These are phyloP conservation scores for Antechinus stuartii DNA, from an alignment of 2,113 vertebrate genomes.

Conservation along the genomic window DNA sequence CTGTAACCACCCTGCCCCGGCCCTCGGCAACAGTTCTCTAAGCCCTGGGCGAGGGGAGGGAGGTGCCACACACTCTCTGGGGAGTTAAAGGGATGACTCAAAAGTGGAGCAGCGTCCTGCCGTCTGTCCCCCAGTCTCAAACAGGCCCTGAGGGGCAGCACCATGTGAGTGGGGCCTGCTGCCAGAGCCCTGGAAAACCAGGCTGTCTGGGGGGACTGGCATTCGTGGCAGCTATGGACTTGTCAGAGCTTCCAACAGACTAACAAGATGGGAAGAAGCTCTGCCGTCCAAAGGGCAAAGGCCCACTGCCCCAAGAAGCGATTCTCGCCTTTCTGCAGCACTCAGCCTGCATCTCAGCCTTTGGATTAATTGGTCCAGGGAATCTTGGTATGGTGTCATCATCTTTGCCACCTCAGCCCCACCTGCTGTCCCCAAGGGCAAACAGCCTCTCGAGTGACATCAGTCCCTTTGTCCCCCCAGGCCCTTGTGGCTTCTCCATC, in stretches of 20 bases:
- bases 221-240: neutral
- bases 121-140: neutral
- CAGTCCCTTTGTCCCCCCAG: neutral
- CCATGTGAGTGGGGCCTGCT: no score
- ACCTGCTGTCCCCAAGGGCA: neutral
- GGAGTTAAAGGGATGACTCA: neutral
- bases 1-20: neutral
- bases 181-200: neutral
- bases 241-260: neutral
- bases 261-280: no score
- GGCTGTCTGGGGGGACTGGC: no score
- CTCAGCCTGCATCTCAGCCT: neutral
- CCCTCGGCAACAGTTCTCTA: neutral
- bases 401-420: no score
- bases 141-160: neutral
- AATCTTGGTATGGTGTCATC: neutral
- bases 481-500: neutral
- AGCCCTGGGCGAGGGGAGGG: no score
- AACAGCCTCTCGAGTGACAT: neutral
- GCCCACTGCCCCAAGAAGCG: neutral
- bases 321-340: neutral
- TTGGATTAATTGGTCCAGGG: neutral
- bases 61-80: rapidly evolving
- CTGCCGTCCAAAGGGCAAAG: neutral
- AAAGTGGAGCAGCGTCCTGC: neutral